A percentile compares a stretch with the other conserved stretches of the same genome.
Evolutionary conservation across 2,797 vertebrate genomes (phyloP).

Genomic region (Natrix natrix): DNA sequence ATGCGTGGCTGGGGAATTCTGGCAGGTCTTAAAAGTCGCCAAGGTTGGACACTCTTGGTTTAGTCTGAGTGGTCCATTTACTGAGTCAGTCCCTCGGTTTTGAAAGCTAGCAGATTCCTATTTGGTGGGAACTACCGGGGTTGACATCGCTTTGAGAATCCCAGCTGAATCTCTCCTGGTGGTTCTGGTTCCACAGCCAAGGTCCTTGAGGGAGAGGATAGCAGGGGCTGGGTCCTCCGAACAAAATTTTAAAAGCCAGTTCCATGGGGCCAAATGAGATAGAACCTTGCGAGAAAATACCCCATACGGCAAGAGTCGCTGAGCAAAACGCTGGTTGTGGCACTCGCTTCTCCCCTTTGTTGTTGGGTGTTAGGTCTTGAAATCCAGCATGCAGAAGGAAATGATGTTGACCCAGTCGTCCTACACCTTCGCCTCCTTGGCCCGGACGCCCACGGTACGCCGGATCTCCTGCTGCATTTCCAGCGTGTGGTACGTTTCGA

Average conservation of each 20-base stretch:
- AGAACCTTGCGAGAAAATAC: not conserved
- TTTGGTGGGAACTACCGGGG: not conserved
- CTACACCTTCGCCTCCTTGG: constrained; percentile 72
- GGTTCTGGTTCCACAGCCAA: not conserved
- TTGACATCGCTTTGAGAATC: not conserved
- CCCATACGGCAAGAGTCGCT: not conserved
- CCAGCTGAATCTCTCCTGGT: not conserved
- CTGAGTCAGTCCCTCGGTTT: not conserved
- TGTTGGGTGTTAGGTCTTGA: constrained; percentile 62
- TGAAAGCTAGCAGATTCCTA: not conserved
- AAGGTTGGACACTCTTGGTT: not conserved
- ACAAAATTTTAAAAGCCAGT: not conserved
- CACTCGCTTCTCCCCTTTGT: not conserved
- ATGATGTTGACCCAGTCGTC: constrained; percentile 62
- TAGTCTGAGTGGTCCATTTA: not conserved
- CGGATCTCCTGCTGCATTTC: constrained; percentile 73
- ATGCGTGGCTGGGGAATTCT: no score
- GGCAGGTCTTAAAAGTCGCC: not conserved
- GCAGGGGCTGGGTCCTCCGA: not conserved
- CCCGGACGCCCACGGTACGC: constrained; percentile 76
- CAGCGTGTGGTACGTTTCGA: constrained; percentile 73
- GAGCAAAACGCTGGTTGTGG: not conserved
- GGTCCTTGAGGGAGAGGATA: not conserved
- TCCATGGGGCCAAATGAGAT: not conserved
- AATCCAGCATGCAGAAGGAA: constrained; percentile 81